These are phyloP conservation scores for Marcusenius ussheri DNA, from an alignment of 2,113 vertebrate genomes.

Conservation along the genomic window DNA sequence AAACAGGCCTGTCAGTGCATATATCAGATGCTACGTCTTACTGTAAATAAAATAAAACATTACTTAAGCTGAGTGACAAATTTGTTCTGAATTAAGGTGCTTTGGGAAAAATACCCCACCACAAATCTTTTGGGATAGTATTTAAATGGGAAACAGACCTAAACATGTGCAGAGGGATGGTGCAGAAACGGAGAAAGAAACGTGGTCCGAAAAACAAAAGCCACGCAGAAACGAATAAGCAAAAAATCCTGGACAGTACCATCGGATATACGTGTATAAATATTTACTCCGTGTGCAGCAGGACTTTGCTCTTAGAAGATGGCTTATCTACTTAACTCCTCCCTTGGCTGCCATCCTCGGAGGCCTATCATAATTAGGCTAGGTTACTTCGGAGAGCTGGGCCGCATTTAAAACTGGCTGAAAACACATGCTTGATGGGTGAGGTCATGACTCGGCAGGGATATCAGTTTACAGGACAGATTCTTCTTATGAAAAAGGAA, in stretches of 20 bases:
- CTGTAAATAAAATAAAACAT: background rate
- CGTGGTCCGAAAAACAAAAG: background rate
- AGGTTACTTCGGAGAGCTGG: conserved; percentile 40
- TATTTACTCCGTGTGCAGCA: background rate
- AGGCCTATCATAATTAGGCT: conserved; percentile 47
- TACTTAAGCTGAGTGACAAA: background rate
- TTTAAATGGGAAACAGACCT: conserved; percentile 18
- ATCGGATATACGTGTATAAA: background rate
- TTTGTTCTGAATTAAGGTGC: conserved; percentile 6
- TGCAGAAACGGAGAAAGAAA: background rate
- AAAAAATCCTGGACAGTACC: background rate
- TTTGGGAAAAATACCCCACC: background rate
- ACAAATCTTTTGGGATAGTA: background rate
- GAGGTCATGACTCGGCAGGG: conserved; percentile 58
- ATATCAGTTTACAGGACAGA: conserved; percentile 55
- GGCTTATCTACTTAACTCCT: conserved; percentile 11
- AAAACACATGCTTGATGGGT: conserved; percentile 53
- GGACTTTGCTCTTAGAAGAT: background rate
- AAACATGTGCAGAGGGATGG: background rate
- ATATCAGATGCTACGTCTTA: background rate
- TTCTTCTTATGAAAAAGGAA: conserved; percentile 39
- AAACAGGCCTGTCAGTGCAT: background rate
- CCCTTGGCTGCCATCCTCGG: conserved; percentile 33
- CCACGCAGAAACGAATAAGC: too few relatives aligned
- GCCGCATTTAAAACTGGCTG: conserved; percentile 46